Conservation (phyloP, 2,113 vertebrate species). For the Dascyllus trimaculatus region DNA sequence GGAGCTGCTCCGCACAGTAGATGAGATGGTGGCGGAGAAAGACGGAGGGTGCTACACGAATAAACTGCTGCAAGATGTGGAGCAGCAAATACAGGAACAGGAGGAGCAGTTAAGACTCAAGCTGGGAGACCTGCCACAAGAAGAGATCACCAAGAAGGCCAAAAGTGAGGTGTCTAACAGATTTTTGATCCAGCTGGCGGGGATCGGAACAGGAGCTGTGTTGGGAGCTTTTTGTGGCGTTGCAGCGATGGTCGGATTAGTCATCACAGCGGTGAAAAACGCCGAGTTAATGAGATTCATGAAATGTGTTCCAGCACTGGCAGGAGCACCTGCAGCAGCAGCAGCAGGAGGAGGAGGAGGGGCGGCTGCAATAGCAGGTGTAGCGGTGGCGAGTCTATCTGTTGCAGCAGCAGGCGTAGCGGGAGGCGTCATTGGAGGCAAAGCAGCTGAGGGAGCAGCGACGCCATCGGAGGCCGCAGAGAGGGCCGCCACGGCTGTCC, state of each 20-base stretch:
- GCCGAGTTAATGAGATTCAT: accelerated
- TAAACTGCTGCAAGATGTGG: slow-evolving; percentile 12
- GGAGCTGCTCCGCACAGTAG: slow-evolving; percentile 53
- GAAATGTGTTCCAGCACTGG: not conserved
- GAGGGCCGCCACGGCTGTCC: not conserved
- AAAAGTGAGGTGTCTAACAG: slow-evolving; percentile 49
- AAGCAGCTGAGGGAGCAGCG: slow-evolving; percentile 29
- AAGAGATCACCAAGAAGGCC: slow-evolving; percentile 50
- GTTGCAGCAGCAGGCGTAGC: not conserved
- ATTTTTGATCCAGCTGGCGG: slow-evolving; percentile 15
- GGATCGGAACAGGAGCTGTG: slow-evolving; percentile 35
- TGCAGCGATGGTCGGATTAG: accelerated
- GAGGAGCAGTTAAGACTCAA: not conserved
- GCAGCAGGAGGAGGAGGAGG: not conserved
- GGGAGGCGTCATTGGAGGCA: not conserved
- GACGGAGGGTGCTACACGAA: slow-evolving; percentile 55
- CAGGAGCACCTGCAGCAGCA: no score
- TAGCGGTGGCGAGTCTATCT: not conserved
- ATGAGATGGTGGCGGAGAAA: slow-evolving; percentile 42
- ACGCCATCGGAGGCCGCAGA: not conserved
- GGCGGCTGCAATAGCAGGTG: accelerated
- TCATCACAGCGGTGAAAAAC: not conserved
- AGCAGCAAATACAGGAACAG: not conserved
- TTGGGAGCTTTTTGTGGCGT: slow-evolving; percentile 49
- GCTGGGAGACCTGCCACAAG: not conserved